Base-by-base conservation (phyloP, 2,888 invertebrate genomes). In the Meiosimyza platycephala region DNA sequence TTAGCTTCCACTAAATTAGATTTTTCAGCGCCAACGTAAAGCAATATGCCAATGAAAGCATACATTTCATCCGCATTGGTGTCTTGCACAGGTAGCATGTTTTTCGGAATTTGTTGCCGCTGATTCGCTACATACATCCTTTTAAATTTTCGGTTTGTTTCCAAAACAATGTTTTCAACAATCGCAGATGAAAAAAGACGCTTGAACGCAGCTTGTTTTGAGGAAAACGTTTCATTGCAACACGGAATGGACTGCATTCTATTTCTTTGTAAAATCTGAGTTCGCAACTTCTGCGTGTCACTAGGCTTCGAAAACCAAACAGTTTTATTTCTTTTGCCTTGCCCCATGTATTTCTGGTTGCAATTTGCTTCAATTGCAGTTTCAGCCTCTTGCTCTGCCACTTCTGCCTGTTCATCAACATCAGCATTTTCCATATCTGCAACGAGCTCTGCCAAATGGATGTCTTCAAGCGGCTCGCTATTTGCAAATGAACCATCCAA, bases 61-160 rank as follows among this genome's bases (percentile, higher is more conserved):
- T 71, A 67, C 28, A 71, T 67, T 71, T 66, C 73, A 33, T 71
- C 71, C 16, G 33, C 70, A 71, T 67, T 67, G 13, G 67, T 74
- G 50, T 57, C 57, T 50, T 71, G 50, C 51, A 33, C 71, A 62
- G 62, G 54, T 57, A 52, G 59, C 15, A 74, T 9, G n/a, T 62
- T 66, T 71, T 60, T 73, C 28, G 66, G 55, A 71, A 68, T 64
- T 28, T 62, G n/a, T 67, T 67, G 57, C 50, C 48, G 67, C 65
- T 57, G 52, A 60, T 66, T 73, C 16, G 48, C 47, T 47, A 47
- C 54, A 16, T 64, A 62, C 62, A 55, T 47, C 15, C 64, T 71
- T 60, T 71, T 66, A 28, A 57, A 55, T 69, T 60, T 50, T 50
- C 60, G 59, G 51, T 71, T 74, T 22, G 66, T 72, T 40, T 76